These are phyloP conservation scores for Latrodectus geometricus DNA, from an alignment of 1,140 invertebrate genomes.

Conservation along the genomic window DNA sequence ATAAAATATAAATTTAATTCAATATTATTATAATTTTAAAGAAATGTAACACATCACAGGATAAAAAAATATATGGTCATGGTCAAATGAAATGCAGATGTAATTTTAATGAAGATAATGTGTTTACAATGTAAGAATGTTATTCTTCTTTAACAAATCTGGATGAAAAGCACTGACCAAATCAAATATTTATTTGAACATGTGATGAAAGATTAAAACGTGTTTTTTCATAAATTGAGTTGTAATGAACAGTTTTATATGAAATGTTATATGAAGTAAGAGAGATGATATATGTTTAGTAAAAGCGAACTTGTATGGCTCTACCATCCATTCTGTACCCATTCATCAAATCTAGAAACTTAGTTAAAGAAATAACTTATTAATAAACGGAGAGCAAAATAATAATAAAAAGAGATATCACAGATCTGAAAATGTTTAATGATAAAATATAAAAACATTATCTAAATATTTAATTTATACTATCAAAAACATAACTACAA, in stretches of 20 bases:
- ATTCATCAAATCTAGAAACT: constrained; percentile 81
- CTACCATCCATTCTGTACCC: constrained; percentile 84
- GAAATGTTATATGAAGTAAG: neutral
- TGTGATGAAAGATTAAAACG: too few relatives aligned
- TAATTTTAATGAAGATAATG: neutral
- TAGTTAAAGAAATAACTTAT: constrained; percentile 10
- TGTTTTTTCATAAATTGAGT: too few relatives aligned
- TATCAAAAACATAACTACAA: neutral
- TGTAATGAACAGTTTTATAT: too few relatives aligned
- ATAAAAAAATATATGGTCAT: constrained; percentile 14
- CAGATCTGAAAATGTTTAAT: neutral
- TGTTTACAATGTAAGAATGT: neutral
- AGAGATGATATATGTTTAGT: constrained; percentile 70
- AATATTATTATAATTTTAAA: too few relatives aligned
- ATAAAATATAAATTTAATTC: too few relatives aligned
- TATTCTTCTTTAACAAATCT: neutral
- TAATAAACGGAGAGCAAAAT: neutral
- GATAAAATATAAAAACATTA: neutral
- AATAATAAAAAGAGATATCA: neutral
- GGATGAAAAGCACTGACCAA: too few relatives aligned
- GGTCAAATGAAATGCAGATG: constrained; percentile 20
- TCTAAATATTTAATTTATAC: neutral
- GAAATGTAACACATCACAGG: neutral
- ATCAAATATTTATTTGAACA: too few relatives aligned
- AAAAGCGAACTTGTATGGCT: constrained; percentile 84